These are phyloP conservation scores for Aphaenogaster ashmeadi DNA, from an alignment of 1,140 invertebrate species.

Conservation along the genomic window DNA sequence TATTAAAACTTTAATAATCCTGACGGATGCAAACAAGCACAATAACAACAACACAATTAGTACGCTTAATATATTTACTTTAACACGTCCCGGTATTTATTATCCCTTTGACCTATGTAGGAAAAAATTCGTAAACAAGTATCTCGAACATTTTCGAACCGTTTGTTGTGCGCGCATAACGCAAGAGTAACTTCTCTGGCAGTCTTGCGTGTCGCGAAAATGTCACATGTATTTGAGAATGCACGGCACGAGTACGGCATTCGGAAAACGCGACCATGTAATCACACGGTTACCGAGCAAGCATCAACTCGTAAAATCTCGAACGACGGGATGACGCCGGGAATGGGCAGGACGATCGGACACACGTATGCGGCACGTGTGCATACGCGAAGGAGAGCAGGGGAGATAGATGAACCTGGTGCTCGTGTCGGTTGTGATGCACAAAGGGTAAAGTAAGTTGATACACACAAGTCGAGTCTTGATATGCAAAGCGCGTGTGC, in stretches of 20 bases:
- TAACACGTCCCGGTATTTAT: background rate
- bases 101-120: background rate
- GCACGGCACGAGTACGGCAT: slow-evolving; percentile 49
- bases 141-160: background rate
- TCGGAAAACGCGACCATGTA: slow-evolving; percentile 57
- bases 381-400: slow-evolving; percentile 41
- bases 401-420: slow-evolving; percentile 61
- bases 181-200: background rate
- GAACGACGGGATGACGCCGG: slow-evolving; percentile 7
- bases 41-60: too few species aligned
- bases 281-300: slow-evolving; percentile 66
- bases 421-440: slow-evolving; percentile 45
- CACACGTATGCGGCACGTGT: slow-evolving; percentile 47
- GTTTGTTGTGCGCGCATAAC: background rate
- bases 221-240: slow-evolving; percentile 21
- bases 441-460: slow-evolving; percentile 69
- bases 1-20: background rate
- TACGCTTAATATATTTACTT: background rate
- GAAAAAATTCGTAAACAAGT: background rate
- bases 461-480: slow-evolving; percentile 62
- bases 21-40: background rate
- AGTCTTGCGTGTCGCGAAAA: slow-evolving; percentile 13
- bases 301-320: slow-evolving; percentile 70
- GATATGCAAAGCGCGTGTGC: slow-evolving; percentile 66
- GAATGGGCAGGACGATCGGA: slow-evolving; percentile 34